These are phyloP conservation scores for Parauchenoglanis punctatus DNA, from an alignment of 2,797 vertebrate genomes.

Conservation along the genomic window DNA sequence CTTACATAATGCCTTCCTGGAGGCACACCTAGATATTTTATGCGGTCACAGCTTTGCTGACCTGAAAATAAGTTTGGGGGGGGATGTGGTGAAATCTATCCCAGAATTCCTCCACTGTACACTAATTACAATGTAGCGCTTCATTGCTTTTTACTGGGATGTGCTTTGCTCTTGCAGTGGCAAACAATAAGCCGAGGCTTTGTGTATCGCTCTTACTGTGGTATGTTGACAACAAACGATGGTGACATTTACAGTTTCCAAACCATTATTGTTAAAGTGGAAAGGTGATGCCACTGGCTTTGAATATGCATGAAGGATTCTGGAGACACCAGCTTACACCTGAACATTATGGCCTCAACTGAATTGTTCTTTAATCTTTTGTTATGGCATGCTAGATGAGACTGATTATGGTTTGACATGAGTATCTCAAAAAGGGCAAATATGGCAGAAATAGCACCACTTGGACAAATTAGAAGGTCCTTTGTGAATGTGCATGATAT, in stretches of 20 bases:
- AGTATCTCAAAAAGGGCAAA: constrained; percentile 40
- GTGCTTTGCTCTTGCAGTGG: constrained; percentile 59
- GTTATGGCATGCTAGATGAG: constrained; percentile 2
- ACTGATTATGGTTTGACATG: constrained; percentile 19
- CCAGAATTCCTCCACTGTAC: constrained; percentile 50
- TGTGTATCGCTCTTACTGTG: constrained; percentile 35
- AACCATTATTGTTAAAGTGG: constrained; percentile 68
- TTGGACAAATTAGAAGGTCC: neutral
- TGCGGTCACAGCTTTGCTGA: constrained; percentile 30
- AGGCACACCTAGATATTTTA: constrained; percentile 46
- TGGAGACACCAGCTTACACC: constrained; percentile 15
- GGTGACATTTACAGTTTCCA: constrained; percentile 77
- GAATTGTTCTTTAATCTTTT: constrained; percentile 33
- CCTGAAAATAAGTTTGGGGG: constrained; percentile 12
- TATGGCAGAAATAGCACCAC: neutral
- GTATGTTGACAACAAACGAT: constrained; percentile 65
- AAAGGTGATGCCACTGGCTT: constrained; percentile 36
- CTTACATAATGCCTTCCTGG: constrained; percentile 59
- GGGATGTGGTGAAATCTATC: constrained; percentile 40
- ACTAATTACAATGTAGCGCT: constrained; percentile 69
- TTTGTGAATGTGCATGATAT: neutral
- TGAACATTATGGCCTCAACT: constrained; percentile 48
- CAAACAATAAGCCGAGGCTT: constrained; percentile 56
- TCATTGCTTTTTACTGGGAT: constrained; percentile 66
- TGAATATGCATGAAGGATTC: constrained; percentile 29